A percentile compares a stretch with the other conserved stretches of the same genome.
Evolutionary conservation across 2,113 vertebrate genomes (phyloP).

Genomic region (Hassar affinis): DNA sequence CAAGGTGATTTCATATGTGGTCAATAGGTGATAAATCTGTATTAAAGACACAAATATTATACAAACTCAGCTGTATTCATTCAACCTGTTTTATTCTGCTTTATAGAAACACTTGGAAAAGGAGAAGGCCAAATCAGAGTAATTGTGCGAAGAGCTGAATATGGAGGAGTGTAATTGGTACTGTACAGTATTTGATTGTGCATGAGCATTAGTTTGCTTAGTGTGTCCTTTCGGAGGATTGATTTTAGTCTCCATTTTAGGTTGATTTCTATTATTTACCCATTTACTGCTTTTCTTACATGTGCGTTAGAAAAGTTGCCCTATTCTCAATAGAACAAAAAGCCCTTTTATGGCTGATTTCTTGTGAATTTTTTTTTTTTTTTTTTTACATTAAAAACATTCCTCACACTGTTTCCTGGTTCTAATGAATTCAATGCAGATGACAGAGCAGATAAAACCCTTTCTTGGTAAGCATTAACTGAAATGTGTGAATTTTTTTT

Average conservation of each 20-base stretch:
- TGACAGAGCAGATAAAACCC: no score
- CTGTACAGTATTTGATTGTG: slow-evolving; percentile 8
- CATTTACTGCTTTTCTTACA: neutral
- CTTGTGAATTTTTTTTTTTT: neutral
- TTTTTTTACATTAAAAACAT: neutral
- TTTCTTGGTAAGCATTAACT: no score
- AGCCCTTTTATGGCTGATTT: neutral
- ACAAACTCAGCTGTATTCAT: neutral
- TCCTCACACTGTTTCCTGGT: neutral
- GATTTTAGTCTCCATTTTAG: neutral
- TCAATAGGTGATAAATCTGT: neutral
- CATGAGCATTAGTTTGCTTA: neutral
- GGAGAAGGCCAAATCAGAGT: slow-evolving; percentile 60
- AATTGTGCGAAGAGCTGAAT: slow-evolving; percentile 56
- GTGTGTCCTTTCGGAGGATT: neutral
- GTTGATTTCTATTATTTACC: neutral
- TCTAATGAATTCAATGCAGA: no score
- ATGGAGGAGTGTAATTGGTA: neutral
- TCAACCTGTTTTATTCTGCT: neutral
- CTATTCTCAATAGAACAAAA: neutral
- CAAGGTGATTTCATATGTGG: slow-evolving; percentile 74
- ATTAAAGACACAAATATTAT: neutral
- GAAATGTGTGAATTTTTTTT: no score
- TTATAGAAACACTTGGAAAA: slow-evolving; percentile 74
- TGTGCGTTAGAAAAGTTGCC: neutral